Evolutionary conservation across 2,888 invertebrate species (phyloP), one percentile per base, ranked within the genome.

Genomic region (Lathronympha strigana): DNA sequence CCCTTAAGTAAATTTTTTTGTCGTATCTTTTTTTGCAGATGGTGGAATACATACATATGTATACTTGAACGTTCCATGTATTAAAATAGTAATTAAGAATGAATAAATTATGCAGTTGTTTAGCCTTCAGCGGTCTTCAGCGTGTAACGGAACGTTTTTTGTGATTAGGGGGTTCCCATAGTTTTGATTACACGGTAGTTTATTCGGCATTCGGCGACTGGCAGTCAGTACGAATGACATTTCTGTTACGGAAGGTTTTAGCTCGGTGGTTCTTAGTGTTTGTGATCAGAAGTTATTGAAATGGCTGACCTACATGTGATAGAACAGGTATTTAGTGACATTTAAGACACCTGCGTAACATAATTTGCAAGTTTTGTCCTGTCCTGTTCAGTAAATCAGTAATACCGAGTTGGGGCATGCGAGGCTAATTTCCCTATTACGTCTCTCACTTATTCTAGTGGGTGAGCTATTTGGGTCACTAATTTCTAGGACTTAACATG

Each of bases 81-180:
- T n/a, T n/a, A n/a, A n/a, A n/a, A n/a, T n/a, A n/a, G n/a, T n/a
- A n/a, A n/a, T n/a, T n/a, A n/a, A n/a, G n/a, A n/a, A n/a, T n/a
- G n/a, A n/a, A n/a, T n/a, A n/a, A n/a, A n/a, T n/a, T n/a, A n/a
- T n/a, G n/a, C n/a, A n/a, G n/a, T n/a, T n/a, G n/a, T n/a, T n/a
- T n/a, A n/a, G n/a, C n/a, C n/a, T n/a, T n/a, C n/a, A n/a, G n/a
- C n/a, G n/a, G n/a, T n/a, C n/a, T n/a, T n/a, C 8, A 6, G 19
- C 51, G 53, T 53, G n/a, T 9, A 38, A 23, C 8, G 53, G 36
- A 53, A 53, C 23, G 53, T 53, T 53, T 36, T 38, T 19, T 53
- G 21, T 15, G 6, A 8, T 5, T 13, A 21, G 36, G 53, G 53
- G n/a, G 19, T 36, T 36, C 38, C 53, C 53, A 36, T 23, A 11